Conservation (phyloP, 2,888 invertebrate genomes). For the Cephus pulcher region DNA sequence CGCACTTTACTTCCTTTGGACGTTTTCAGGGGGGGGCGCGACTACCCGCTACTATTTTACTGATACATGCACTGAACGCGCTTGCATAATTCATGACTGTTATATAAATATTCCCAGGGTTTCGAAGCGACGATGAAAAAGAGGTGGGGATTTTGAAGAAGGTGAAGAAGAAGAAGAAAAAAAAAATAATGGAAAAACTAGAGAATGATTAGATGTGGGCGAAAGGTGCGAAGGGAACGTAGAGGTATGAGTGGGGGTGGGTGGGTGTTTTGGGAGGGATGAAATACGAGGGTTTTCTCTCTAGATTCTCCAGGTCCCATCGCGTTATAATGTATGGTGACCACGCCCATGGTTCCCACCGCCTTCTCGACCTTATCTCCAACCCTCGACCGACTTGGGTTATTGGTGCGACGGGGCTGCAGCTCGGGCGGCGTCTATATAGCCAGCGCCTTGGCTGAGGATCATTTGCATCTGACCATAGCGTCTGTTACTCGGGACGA, state of each 20-base stretch:
- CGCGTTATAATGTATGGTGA: background rate
- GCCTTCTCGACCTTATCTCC: constrained; percentile 1
- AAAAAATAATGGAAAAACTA: background rate
- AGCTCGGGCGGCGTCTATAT: no score
- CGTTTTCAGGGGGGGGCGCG: no score
- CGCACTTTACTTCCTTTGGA: no score
- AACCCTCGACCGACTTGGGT: background rate
- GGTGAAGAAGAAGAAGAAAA: constrained; percentile 1
- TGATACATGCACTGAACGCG: no score
- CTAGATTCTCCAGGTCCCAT: background rate
- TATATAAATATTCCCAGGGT: no score
- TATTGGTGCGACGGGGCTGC: background rate
- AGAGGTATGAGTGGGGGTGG: constrained; percentile 2
- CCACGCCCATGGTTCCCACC: background rate
- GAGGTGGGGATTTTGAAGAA: constrained; percentile 4
- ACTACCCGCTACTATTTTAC: no score
- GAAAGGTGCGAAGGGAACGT: constrained; percentile 8
- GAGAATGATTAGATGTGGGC: constrained; percentile 17
- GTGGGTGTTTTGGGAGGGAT: constrained; percentile 14
- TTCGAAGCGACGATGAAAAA: constrained; percentile 7
- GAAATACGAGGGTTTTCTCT: background rate
- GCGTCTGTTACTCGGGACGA: no score
- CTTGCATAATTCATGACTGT: no score
- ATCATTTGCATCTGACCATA: no score
- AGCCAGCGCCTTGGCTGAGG: no score